These are phyloP conservation scores for Nasua narica DNA, from an alignment of 2,797 vertebrate genomes.

Conservation along the genomic window DNA sequence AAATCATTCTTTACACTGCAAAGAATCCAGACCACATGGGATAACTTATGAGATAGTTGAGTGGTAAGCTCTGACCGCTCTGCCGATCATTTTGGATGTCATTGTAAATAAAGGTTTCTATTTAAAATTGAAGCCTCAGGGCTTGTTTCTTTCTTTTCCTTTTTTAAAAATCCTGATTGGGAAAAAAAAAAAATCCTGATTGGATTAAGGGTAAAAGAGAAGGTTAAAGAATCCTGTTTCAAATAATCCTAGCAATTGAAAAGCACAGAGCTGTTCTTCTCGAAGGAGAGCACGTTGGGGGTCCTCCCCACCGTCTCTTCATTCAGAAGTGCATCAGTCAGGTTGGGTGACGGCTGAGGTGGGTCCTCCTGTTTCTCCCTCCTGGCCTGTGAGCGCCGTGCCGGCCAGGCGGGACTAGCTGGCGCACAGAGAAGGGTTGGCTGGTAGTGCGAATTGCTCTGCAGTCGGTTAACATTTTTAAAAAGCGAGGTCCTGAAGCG, in stretches of 20 bases:
- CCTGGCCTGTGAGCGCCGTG: neutral
- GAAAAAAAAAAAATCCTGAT: neutral
- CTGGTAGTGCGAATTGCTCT: neutral
- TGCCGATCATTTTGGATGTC: conserved; percentile 91
- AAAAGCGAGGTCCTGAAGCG: neutral
- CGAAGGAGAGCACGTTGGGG: neutral
- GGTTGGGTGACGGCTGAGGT: neutral
- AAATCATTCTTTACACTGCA: conserved; percentile 79
- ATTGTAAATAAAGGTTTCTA: conserved; percentile 98
- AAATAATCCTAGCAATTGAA: neutral
- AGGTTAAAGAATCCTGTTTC: neutral
- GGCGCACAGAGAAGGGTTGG: neutral
- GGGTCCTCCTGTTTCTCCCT: neutral
- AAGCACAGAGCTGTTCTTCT: neutral
- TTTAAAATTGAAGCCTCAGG: conserved; percentile 85
- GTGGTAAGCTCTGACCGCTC: conserved; percentile 89
- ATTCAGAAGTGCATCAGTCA: neutral
- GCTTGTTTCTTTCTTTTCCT: neutral
- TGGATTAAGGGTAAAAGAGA: neutral
- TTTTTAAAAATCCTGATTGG: neutral
- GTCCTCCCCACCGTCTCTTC: neutral
- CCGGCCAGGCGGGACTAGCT: neutral
- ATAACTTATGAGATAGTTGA: conserved; percentile 85
- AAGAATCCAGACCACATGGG: conserved; percentile 71
- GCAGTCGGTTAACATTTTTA: neutral